Evolutionary conservation across 2,888 invertebrate genomes (phyloP).

Genomic region (Rhogogaster chlorosoma): DNA sequence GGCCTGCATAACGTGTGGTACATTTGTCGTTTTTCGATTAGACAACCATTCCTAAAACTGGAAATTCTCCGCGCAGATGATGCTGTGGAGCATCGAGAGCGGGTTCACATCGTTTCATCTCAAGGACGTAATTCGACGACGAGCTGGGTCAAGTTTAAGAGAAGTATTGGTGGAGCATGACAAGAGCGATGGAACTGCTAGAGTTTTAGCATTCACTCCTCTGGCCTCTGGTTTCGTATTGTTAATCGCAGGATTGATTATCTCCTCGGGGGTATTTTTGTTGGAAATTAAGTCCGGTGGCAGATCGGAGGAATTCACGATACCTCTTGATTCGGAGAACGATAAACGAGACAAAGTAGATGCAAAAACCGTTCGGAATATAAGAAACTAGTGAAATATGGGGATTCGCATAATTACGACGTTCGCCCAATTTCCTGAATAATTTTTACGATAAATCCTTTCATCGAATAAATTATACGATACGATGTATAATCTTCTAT

Average conservation of each 20-base stretch:
- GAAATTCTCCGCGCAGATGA: slow-evolving; percentile 60
- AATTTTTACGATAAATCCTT: background rate
- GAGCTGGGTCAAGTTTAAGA: slow-evolving; percentile 62
- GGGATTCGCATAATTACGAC: background rate
- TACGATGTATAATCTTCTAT: background rate
- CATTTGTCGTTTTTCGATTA: background rate
- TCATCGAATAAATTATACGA: background rate
- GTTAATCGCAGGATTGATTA: slow-evolving; percentile 63
- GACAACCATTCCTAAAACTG: background rate
- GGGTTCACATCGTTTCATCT: slow-evolving; percentile 68
- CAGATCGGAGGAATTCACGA: background rate
- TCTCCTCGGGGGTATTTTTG: slow-evolving; percentile 66
- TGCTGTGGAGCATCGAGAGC: slow-evolving; percentile 65
- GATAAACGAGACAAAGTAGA: background rate
- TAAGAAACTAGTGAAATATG: background rate
- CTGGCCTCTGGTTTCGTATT: slow-evolving; percentile 69
- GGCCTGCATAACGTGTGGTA: background rate
- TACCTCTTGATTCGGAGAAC: background rate
- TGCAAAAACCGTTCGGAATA: background rate
- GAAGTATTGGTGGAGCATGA: slow-evolving; percentile 69
- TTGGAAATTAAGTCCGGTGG: slow-evolving; percentile 60
- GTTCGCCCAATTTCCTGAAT: background rate
- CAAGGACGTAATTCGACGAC: slow-evolving; percentile 67
- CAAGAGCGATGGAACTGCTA: slow-evolving; percentile 58
- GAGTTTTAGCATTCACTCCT: slow-evolving; percentile 66